Percentiles rank a stretch among this genome's conserved stretches.
Evolutionary conservation across 2,797 vertebrate species (phyloP).

Genomic region (Microchirus variegatus): DNA sequence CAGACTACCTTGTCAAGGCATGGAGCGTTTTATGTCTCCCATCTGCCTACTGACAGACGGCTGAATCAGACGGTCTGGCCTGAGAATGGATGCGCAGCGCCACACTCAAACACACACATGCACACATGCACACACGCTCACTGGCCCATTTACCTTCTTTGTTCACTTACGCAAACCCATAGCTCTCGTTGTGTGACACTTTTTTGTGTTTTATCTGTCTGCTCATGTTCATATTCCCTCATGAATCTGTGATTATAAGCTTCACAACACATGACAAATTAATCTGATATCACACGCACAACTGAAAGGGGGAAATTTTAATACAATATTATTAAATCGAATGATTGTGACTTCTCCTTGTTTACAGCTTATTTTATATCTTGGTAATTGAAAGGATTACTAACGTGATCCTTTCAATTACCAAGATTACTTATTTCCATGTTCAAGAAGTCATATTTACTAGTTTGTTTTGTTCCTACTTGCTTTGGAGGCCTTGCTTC

Average conservation of each 20-base stretch:
- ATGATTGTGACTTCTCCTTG: no score
- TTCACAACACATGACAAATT: constrained; percentile 19
- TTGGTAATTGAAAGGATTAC: no score
- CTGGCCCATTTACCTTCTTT: constrained; percentile 69
- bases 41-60: constrained; percentile 78
- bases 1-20: constrained; percentile 79
- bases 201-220: constrained; percentile 14
- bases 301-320: neutral
- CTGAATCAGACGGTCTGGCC: constrained; percentile 70
- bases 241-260: constrained; percentile 18
- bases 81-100: constrained; percentile 55
- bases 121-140: constrained; percentile 43
- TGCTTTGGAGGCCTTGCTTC: no score
- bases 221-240: constrained; percentile 18
- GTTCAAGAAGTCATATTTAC: no score
- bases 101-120: constrained; percentile 51
- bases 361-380: no score
- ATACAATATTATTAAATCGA: neutral
- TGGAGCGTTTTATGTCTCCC: constrained; percentile 75
- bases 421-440: no score
- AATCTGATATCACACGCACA: constrained; percentile 9
- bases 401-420: no score
- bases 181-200: constrained; percentile 29
- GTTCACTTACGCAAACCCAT: constrained; percentile 42
- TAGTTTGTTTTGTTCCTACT: no score